Conservation (phyloP, 2,113 vertebrate genomes). For the Coturnix japonica region DNA sequence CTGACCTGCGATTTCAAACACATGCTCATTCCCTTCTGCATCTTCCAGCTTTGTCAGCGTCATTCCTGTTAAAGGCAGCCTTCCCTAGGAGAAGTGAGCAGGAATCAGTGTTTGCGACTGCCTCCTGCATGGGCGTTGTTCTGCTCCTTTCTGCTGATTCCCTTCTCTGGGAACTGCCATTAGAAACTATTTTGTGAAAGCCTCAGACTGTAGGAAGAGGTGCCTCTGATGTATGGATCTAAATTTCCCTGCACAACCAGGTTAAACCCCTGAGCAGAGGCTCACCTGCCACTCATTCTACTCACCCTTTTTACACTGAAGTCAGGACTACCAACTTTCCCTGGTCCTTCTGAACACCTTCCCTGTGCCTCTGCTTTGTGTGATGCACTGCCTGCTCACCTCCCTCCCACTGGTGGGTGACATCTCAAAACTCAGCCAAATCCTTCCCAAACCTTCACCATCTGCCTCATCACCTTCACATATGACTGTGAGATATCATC, state of each 20-base stretch:
- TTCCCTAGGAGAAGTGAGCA: slow-evolving; percentile 81
- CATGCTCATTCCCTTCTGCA: slow-evolving; percentile 81
- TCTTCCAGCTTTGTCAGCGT: slow-evolving; percentile 89
- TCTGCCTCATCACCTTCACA: not conserved
- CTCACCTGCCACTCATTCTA: not conserved
- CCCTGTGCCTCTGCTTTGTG: not conserved
- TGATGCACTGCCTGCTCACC: not conserved
- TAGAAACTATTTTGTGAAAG: slow-evolving; percentile 18
- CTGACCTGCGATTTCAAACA: slow-evolving; percentile 94
- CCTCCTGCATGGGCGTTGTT: not conserved
- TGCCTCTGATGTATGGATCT: slow-evolving; percentile 1
- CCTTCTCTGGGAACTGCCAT: not conserved
- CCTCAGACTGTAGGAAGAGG: not conserved
- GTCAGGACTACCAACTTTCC: not conserved
- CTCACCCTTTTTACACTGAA: not conserved
- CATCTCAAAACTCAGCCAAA: not conserved
- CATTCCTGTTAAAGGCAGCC: slow-evolving; percentile 85
- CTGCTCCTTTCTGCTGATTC: not conserved
- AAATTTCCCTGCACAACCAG: slow-evolving; percentile 33
- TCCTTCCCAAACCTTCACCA: not conserved
- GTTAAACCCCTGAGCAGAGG: not conserved
- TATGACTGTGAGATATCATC: not conserved
- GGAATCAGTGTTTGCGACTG: not conserved
- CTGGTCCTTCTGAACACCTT: not conserved
- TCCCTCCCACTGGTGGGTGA: not conserved